Base-by-base conservation (phyloP, 2,797 vertebrate species). In the Parauchenoglanis punctatus region DNA sequence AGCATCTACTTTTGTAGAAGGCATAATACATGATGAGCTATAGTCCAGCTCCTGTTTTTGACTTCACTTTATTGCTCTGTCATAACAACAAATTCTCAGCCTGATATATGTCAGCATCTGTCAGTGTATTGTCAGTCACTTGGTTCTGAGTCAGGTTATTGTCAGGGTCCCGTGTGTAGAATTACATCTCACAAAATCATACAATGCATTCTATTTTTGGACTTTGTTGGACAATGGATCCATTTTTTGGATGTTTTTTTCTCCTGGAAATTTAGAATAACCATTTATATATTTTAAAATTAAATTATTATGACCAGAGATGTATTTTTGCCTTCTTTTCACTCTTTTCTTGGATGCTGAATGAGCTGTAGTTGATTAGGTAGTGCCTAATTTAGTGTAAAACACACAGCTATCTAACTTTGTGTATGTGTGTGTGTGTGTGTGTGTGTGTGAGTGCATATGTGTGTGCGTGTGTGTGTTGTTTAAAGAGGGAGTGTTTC, bases 61-160 rank as follows among this genome's bases (percentile, higher is more conserved):
- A 80, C 20, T 63, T 25, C 35, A 63, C 2, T 8, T 12, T 81
- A 63, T 81, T 46, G 78, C 23, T 63, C 23, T 25, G 76, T 78
- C 52, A 78, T 13, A 31, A 58, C n/a, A 56, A 35, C 28, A 78
- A 78, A 20, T 52, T 28, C 28, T 61, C 40, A 63, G 7, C 56
- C 35, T 81, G 78, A 63, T 15, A n/a, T 63, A 63, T 61, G 20
- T 81, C 56, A 59, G 77, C 31, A 44, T 13, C 35, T 81, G 35
- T 81, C 58, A 81, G 78, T 81, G 18, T 81, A 44, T 63, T 17
- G 35, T 63, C 58, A 25, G 58, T 81, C 35, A 15, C 12, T 81
- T 61, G 31, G 35, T 20, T 46, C 35, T n/a, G 78, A 61, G 78
- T 61, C 78, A 81, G 31, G 23, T 46, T 81, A 61, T 15, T 63